These are phyloP conservation scores for Drosophila chauvacae DNA, from an alignment of 1,140 invertebrate genomes.

Conservation along the genomic window DNA sequence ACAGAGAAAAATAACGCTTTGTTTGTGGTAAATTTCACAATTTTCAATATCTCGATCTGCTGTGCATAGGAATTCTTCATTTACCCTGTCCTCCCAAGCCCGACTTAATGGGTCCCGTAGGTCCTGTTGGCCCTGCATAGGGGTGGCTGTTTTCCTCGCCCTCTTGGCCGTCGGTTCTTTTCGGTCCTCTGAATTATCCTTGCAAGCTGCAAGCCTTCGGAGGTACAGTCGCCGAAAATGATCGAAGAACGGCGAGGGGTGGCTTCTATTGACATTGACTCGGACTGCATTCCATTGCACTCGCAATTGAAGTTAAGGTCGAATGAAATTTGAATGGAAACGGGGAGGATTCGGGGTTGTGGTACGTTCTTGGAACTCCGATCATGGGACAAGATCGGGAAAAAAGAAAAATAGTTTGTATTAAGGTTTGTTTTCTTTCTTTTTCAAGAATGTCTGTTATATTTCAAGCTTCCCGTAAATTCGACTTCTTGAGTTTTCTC, in stretches of 20 bases:
- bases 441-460: background rate
- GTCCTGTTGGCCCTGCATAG: conserved; percentile 23
- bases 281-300: conserved; percentile 74
- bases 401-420: background rate
- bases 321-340: background rate
- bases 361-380: background rate
- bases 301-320: conserved; percentile 61
- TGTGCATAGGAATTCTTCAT: conserved; percentile 45
- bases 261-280: conserved; percentile 75
- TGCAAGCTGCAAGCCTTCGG: conserved; percentile 63
- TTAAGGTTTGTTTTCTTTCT: background rate
- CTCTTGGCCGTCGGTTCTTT: conserved; percentile 21
- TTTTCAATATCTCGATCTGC: conserved; percentile 38
- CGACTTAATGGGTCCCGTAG: conserved; percentile 43
- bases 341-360: conserved; percentile 4
- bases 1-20: conserved; percentile 84
- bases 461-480: background rate
- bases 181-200: conserved; percentile 42
- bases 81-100: conserved; percentile 22
- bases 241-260: conserved; percentile 44
- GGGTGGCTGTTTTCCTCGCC: conserved; percentile 31
- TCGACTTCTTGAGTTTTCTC: background rate
- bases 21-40: conserved; percentile 77
- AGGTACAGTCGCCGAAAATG: conserved; percentile 64
- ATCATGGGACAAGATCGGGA: background rate